These are phyloP conservation scores for Felis chaus DNA, from an alignment of 2,113 vertebrate species.

Conservation along the genomic window DNA sequence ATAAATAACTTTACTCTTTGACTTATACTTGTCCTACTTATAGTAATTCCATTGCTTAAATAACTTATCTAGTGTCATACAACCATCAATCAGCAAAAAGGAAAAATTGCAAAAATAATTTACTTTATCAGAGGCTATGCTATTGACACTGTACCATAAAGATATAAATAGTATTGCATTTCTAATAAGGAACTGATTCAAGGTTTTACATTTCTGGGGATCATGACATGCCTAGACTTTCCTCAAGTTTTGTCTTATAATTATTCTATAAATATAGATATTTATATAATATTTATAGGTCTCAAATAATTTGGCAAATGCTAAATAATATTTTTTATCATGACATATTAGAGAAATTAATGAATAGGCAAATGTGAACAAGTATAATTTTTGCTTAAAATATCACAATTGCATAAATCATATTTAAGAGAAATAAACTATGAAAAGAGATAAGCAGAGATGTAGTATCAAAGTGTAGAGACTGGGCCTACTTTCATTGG, in stretches of 20 bases:
- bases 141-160: not conserved
- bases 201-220: not conserved
- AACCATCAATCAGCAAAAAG: not conserved
- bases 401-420: not conserved
- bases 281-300: no score
- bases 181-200: not conserved
- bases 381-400: not conserved
- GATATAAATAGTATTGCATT: not conserved
- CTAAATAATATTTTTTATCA: not conserved
- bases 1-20: not conserved
- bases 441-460: not conserved
- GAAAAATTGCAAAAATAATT: conserved; percentile 21
- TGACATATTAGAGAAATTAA: not conserved
- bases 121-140: not conserved
- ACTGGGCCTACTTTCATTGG: not conserved
- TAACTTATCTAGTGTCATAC: not conserved
- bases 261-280: not conserved
- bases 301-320: not conserved
- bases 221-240: not conserved
- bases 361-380: not conserved
- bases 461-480: not conserved
- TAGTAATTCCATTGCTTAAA: not conserved
- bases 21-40: not conserved
- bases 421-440: not conserved
- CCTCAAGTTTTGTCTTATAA: not conserved